These are phyloP conservation scores for Urocynchramus pylzowi DNA, from an alignment of 2,113 vertebrate genomes.

Conservation along the genomic window DNA sequence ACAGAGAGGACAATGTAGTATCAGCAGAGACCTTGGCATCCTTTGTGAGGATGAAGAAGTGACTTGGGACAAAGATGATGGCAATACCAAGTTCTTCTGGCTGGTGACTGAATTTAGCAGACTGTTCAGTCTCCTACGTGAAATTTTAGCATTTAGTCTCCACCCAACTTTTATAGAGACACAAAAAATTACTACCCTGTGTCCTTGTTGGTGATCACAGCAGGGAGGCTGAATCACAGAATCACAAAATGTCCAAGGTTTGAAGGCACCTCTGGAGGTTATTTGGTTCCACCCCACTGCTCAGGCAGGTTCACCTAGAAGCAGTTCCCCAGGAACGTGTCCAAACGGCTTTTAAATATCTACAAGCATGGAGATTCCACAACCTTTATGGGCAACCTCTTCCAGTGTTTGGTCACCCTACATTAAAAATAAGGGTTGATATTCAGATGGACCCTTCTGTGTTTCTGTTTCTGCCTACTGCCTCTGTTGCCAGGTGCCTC, in stretches of 20 bases:
- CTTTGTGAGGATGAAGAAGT: background rate
- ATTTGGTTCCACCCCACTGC: accelerated
- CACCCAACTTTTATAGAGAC: accelerated
- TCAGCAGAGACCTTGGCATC: background rate
- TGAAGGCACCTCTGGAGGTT: background rate
- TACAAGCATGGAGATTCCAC: background rate
- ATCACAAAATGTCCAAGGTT: background rate
- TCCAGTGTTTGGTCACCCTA: background rate
- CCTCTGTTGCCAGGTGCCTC: background rate
- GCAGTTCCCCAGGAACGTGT: accelerated
- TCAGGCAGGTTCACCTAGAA: background rate
- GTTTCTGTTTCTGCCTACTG: background rate
- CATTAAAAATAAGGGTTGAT: background rate
- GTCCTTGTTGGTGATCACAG: background rate
- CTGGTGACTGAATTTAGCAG: background rate
- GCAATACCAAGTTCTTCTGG: background rate
- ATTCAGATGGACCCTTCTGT: background rate
- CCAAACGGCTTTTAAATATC: accelerated
- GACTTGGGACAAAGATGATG: background rate
- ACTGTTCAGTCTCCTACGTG: background rate
- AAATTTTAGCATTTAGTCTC: background rate
- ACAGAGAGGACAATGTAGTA: background rate
- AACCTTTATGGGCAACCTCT: background rate
- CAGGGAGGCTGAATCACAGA: background rate
- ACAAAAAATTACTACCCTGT: background rate